Conservation (phyloP, 2,888 invertebrate genomes). For the Eupithecia subumbrata region DNA sequence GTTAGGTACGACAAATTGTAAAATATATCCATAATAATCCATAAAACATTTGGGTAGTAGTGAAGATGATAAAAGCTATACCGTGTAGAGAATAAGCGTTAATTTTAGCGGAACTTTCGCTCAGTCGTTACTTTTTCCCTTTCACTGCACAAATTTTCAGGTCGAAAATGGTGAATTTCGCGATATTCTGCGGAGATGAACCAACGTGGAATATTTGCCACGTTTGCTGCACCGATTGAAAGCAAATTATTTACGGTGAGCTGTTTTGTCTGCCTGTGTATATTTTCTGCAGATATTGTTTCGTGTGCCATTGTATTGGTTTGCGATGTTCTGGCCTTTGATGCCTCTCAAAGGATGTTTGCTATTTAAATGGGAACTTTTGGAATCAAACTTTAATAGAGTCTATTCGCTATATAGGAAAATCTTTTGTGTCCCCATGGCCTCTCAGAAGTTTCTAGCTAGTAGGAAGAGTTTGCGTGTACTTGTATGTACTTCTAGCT, state of each 20-base stretch:
- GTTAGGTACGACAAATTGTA: too few relatives aligned
- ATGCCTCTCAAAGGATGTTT: not conserved
- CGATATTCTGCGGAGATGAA: constrained; percentile 55
- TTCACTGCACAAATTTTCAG: constrained; percentile 27
- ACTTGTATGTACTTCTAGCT: not conserved
- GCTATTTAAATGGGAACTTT: not conserved
- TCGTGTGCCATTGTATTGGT: not conserved
- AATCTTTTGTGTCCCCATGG: too few relatives aligned
- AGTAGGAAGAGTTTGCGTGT: not conserved
- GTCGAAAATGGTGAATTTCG: constrained; percentile 40
- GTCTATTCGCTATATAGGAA: too few relatives aligned
- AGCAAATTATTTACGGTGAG: constrained; percentile 64
- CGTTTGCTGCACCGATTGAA: constrained; percentile 62
- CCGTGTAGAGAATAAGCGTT: not conserved
- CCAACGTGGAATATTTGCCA: constrained; percentile 58
- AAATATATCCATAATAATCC: too few relatives aligned
- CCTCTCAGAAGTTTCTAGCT: not conserved
- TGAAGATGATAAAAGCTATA: not conserved
- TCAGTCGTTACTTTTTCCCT: constrained; percentile 21
- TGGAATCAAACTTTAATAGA: not conserved
- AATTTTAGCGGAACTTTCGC: constrained; percentile 8
- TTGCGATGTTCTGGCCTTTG: not conserved
- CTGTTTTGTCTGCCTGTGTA: constrained; percentile 52
- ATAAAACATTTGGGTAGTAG: too few relatives aligned
- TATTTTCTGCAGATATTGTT: constrained; percentile 14